phyloP scores from a whole-genome alignment of 2,888 invertebrate species.

The Acrobeloides nanus region DNA sequence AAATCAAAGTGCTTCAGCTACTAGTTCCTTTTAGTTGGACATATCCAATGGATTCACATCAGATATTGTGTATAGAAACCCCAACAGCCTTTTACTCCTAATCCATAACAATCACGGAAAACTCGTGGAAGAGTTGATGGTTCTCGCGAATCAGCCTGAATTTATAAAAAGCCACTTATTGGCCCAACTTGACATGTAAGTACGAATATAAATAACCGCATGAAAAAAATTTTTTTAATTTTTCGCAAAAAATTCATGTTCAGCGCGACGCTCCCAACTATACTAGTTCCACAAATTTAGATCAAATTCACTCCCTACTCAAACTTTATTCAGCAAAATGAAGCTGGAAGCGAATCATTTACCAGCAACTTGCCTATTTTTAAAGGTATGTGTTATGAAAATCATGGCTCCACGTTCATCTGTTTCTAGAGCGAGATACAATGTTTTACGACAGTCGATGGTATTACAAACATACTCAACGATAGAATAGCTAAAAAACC shows the following conservation, averaged over 20 bases:
- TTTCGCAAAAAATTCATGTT: constrained; percentile 7
- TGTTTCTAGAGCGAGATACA: constrained; percentile 2
- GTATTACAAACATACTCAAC: too few relatives aligned
- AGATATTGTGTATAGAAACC: constrained; percentile 33
- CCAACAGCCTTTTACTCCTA: constrained; percentile 25
- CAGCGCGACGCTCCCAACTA: too few relatives aligned
- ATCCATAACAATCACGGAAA: constrained; percentile 15
- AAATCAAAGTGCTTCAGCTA: background rate
- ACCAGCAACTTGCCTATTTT: background rate
- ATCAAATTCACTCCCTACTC: constrained; percentile 11
- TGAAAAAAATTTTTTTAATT: background rate
- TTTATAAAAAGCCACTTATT: constrained; percentile 21
- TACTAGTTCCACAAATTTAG: too few relatives aligned
- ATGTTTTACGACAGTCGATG: background rate
- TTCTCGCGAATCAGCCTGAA: constrained; percentile 24
- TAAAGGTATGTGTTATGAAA: constrained; percentile 3
- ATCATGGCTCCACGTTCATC: background rate
- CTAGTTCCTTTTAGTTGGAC: constrained; percentile 28
- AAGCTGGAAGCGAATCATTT: constrained; percentile 3
- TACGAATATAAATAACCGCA: constrained; percentile 11
- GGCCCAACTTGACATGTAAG: constrained; percentile 15
- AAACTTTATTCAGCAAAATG: constrained; percentile 11
- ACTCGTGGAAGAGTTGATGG: constrained; percentile 19
- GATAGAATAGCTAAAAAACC: too few relatives aligned
- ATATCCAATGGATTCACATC: constrained; percentile 41